Base-by-base conservation (phyloP, 2,113 vertebrate species). In the Edolisoma coerulescens region DNA sequence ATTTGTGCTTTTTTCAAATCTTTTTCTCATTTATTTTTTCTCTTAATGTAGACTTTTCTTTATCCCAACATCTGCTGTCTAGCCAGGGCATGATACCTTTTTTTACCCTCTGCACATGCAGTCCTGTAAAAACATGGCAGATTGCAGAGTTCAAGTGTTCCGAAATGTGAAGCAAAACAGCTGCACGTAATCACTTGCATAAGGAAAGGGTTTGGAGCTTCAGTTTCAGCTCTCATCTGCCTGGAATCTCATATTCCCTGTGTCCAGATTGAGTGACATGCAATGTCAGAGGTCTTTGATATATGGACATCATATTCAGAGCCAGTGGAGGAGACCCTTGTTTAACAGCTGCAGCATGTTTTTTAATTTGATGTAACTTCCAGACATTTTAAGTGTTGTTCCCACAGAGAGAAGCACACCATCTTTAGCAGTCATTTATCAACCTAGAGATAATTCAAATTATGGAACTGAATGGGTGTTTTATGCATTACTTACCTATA, bases 221-320 rank as follows among this genome's bases (percentile, higher is more conserved):
- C 98, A 97, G 97, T 98, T 99, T 99, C 98, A 98, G 83, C 96
- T 98, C 98, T 98, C 97, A 98, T 99, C 98, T 98, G 97, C 98
- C 98, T 98, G 97, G 97, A 98, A 98, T 98, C 98, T 97, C 94
- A 54, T 98, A 98, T 98, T 99, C 98, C 97, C 98, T 98, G 96
- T 98, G 94, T 98, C 96, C 97, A 97, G 97, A 98, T 98, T 97
- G 95, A 98, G 98, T 98, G 97, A 97, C 98, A 98, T 96, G 91
- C 93, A 82, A 47, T 98, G 98, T 97, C 97, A 97, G 96, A 97
- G 95, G 96, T 97, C 97, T 98, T 98, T 99, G 98, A 98, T 98
- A 98, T 98, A 98, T 96, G 96, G 98, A 98, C 97, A 97, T 97
- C 98, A 97, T 98, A 97, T 98, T 96, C 96, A 98, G 68, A 97